Base-by-base conservation (phyloP, 2,797 vertebrate genomes). In the Pachyuromys duprasi region DNA sequence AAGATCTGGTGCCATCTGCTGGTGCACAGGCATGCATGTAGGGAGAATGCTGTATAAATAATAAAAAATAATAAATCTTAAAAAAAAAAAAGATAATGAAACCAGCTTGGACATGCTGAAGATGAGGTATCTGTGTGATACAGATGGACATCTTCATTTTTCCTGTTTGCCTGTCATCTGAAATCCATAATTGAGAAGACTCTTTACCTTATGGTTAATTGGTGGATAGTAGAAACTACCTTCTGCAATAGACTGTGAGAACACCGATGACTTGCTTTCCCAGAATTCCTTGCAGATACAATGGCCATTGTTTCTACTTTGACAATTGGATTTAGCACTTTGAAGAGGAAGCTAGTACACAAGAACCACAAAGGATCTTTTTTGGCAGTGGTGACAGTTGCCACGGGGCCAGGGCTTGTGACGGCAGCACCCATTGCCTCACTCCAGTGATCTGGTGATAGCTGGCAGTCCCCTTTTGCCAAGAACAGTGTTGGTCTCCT, bases 231-330 rank as follows among this genome's bases (percentile, higher is more conserved):
- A 63, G 55, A 89, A 3, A 65, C 65, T 86, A 20, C 72, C 49
- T 89, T 89, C 74, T 78, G 69, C 86, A 78, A 14, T 28, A 76
- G 83, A 83, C 74, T 76, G 20, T 89, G 69, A 89, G 91, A 95
- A 86, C 91, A 20, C 89, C 28, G 72, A 24, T 36, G 53, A 45
- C 65, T 87, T 67, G 31, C 45, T 82, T 82, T 82, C 60, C 36
- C 39, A 79, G 45, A 95, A 69, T 82, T 55, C 75, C 75, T 91
- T 86, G 82, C 49, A 88, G 62, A 65, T 74, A 82, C 36, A 84
- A 4, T 72, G 74, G 49, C 70, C 45, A 14, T 39, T 36, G n/a
- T n/a, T 57, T 60, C 36, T 39, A 36, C 57, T 91, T 72, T 81
- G 67, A 67, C 69, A 62, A 60, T 93, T 22, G 45, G n/a, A 53